These are phyloP conservation scores for Paramisgurnus dabryanus DNA, from an alignment of 2,113 vertebrate species.

Conservation along the genomic window DNA sequence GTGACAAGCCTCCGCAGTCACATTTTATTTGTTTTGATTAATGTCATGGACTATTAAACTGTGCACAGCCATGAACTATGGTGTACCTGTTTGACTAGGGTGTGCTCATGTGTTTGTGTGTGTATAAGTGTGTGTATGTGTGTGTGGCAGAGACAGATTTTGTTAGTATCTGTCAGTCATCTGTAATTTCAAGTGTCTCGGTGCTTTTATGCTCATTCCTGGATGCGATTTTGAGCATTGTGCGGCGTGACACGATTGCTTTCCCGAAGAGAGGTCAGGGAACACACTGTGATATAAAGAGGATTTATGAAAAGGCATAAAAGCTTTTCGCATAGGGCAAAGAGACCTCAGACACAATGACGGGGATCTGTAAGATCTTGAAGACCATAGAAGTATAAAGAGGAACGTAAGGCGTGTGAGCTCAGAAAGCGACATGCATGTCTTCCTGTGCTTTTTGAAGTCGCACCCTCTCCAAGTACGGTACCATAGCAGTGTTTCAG, in stretches of 20 bases:
- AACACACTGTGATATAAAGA: not conserved
- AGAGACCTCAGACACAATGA: not conserved
- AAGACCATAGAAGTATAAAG: not conserved
- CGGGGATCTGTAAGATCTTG: not conserved
- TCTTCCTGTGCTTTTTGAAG: not conserved
- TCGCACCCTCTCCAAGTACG: conserved; percentile 24
- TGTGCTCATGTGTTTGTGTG: conserved; percentile 19
- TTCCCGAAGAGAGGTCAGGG: not conserved
- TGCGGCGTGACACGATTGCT: conserved; percentile 7
- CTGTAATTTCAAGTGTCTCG: not conserved
- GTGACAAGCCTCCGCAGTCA: not conserved
- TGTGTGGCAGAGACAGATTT: conserved; percentile 32
- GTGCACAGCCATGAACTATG: conserved; percentile 28
- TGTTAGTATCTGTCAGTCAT: conserved; percentile 32
- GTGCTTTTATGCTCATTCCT: conserved; percentile 36
- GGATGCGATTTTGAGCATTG: conserved; percentile 4
- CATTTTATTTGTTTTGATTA: conserved; percentile 22
- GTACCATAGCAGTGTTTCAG: conserved; percentile 42
- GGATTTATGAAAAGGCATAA: not conserved
- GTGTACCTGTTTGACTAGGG: conserved; percentile 17
- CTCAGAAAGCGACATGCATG: not conserved
- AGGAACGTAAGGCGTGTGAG: not conserved
- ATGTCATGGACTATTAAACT: not conserved
- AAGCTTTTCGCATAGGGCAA: conserved; percentile 5
- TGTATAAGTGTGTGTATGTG: conserved; percentile 26